A percentile compares a stretch with the other conserved stretches of the same genome.
Conservation (phyloP, 1,140 invertebrate genomes). For the Dinothrombium tinctorium region DNA sequence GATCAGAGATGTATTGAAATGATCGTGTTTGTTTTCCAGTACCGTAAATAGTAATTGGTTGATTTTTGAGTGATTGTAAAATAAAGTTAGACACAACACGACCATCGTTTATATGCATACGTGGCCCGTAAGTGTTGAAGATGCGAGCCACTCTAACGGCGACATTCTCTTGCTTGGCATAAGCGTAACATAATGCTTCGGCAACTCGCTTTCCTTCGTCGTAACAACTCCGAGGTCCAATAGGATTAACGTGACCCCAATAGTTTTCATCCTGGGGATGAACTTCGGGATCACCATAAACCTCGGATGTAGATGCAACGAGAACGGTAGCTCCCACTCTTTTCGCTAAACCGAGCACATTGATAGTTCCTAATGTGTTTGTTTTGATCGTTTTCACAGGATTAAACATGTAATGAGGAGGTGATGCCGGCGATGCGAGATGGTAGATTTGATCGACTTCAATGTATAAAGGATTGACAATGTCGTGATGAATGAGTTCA, state of each 20-base stretch:
- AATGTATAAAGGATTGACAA: constrained; percentile 89
- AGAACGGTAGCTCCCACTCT: constrained; percentile 77
- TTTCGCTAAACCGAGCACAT: constrained; percentile 81
- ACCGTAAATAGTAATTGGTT: constrained; percentile 89
- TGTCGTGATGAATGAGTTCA: constrained; percentile 94
- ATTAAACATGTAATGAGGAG: constrained; percentile 98
- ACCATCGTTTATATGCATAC: constrained; percentile 98
- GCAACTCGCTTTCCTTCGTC: constrained; percentile 96
- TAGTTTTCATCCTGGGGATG: constrained; percentile 87
- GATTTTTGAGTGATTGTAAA: constrained; percentile 76
- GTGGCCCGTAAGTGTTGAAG: constrained; percentile 97
- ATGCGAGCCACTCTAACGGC: constrained; percentile 85
- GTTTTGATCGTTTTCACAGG: constrained; percentile 99
- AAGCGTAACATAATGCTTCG: constrained; percentile 88
- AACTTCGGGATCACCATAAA: constrained; percentile 91
- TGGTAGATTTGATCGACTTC: constrained; percentile 99
- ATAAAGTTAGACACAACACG: constrained; percentile 97
- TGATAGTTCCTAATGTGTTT: constrained; percentile 96
- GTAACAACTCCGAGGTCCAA: constrained; percentile 78
- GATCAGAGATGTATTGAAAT: constrained; percentile 92
- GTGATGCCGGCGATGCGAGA: constrained; percentile 89
- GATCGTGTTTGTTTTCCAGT: constrained; percentile 87
- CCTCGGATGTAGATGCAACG: constrained; percentile 92
- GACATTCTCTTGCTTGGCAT: constrained; percentile 85
- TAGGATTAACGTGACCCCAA: constrained; percentile 98